Evolutionary conservation across 37 sponge, comb jelly and placozoan genomes (phyloP), one percentile per base, ranked within the genome.

Genomic region (Chondrosia reniformis): DNA sequence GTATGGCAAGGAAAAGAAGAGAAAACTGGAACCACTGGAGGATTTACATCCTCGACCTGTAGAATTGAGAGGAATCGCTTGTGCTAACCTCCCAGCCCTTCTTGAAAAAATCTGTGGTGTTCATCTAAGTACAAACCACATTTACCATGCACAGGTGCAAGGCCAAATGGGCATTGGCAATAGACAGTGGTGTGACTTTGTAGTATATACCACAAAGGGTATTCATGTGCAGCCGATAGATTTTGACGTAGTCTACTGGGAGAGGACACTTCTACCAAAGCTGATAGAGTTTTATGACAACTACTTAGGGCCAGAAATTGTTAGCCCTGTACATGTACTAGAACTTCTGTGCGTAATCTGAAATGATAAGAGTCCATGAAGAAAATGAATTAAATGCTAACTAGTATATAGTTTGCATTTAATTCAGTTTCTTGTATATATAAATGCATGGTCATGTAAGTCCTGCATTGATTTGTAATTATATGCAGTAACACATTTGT

Each of bases 11-110:
- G 32, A 36, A 22, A 64, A 41, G 30, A 88, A 88, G 45, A 58
- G n/a, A n/a, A n/a, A n/a, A n/a, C n/a, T n/a, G n/a, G n/a, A n/a
- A n/a, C n/a, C n/a, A n/a, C n/a, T n/a, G 61, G 30, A 88, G 54
- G 67, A 74, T 38, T 82, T 79, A 75, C 80, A 88, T 46, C 88
- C 88, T 63, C 61, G 83, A 46, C 88, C 83, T 54, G 42, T 25
- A 4, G 52, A 79, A 65, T 79, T 79, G n/a, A n/a, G n/a, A n/a
- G n/a, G n/a, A n/a, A n/a, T n/a, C n/a, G n/a, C n/a, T n/a, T n/a
- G n/a, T n/a, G n/a, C n/a, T n/a, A n/a, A n/a, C n/a, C n/a, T n/a
- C n/a, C n/a, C n/a, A n/a, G n/a, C n/a, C n/a, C n/a, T n/a, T n/a
- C n/a, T n/a, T n/a, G n/a, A n/a, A n/a, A n/a, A n/a, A n/a, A n/a